Percentiles rank a stretch among this genome's conserved stretches.
Conservation (phyloP, 2,113 vertebrate species). For the Rattus rattus region DNA sequence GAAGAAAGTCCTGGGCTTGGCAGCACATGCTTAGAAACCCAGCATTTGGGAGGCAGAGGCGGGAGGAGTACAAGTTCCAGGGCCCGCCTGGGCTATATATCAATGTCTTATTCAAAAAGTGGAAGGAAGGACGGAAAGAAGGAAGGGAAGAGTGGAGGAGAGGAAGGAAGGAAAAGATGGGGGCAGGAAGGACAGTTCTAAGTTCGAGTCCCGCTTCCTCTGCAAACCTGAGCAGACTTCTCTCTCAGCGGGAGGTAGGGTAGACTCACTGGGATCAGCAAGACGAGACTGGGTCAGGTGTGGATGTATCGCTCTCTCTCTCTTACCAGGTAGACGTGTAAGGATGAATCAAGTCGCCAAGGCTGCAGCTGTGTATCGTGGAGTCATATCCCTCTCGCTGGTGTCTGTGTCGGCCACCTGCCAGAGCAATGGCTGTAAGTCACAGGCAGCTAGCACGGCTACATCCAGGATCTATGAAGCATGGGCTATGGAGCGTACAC, state of each 20-base stretch:
- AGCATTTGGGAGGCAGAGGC: background rate
- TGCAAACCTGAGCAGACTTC: background rate
- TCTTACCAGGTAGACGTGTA: background rate
- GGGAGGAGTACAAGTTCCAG: background rate
- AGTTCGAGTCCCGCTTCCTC: background rate
- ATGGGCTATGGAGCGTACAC: background rate
- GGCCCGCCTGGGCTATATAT: no score
- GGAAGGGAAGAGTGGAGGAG: no score
- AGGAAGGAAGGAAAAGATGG: no score
- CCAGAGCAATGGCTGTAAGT: conserved; percentile 5
- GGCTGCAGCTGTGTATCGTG: background rate
- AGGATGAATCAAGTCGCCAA: background rate
- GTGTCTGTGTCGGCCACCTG: background rate
- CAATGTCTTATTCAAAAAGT: background rate
- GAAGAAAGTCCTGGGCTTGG: background rate
- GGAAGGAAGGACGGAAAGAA: no score
- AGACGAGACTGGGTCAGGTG: background rate
- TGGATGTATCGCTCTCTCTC: background rate
- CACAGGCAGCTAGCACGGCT: background rate
- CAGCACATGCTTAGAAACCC: background rate
- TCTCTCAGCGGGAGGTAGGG: background rate
- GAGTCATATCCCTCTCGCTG: background rate
- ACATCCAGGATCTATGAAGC: background rate
- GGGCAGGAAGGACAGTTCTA: background rate
- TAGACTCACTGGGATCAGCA: background rate